A percentile compares a stretch with the other conserved stretches of the same genome.
phyloP scores from a whole-genome alignment of 2,113 vertebrate species.

The Geothlypis trichas region DNA sequence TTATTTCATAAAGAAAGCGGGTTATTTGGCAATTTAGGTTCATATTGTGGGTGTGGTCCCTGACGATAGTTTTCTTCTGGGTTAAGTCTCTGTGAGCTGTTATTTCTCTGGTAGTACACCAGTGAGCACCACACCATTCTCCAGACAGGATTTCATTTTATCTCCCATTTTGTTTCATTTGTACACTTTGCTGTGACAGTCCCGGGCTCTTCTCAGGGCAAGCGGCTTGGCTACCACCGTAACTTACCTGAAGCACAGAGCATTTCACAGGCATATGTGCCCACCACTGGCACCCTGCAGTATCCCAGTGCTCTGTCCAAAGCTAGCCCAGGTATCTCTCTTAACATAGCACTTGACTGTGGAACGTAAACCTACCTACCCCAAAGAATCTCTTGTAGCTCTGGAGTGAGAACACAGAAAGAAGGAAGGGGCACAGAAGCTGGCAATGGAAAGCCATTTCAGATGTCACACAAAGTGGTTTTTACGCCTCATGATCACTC shows the following conservation, averaged over 20 bases:
- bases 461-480: neutral
- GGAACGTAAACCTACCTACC: neutral
- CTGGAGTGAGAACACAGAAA: neutral
- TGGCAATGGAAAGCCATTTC: neutral
- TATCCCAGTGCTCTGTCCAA: neutral
- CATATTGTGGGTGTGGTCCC: neutral
- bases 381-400: neutral
- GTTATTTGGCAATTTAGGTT: slow-evolving; percentile 35
- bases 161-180: neutral
- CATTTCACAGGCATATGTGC: neutral
- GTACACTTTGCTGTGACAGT: neutral
- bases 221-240: neutral
- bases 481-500: neutral
- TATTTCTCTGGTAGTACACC: neutral
- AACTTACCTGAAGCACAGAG: neutral
- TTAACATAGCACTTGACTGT: neutral
- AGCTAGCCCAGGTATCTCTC: neutral
- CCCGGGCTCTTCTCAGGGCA: neutral
- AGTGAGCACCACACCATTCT: neutral
- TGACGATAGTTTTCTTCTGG: neutral
- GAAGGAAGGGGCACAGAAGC: neutral
- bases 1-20: slow-evolving; percentile 5
- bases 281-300: neutral
- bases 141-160: neutral
- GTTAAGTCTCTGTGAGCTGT: neutral